Conservation (phyloP, 2,888 invertebrate species). For the Lithophane socia region DNA sequence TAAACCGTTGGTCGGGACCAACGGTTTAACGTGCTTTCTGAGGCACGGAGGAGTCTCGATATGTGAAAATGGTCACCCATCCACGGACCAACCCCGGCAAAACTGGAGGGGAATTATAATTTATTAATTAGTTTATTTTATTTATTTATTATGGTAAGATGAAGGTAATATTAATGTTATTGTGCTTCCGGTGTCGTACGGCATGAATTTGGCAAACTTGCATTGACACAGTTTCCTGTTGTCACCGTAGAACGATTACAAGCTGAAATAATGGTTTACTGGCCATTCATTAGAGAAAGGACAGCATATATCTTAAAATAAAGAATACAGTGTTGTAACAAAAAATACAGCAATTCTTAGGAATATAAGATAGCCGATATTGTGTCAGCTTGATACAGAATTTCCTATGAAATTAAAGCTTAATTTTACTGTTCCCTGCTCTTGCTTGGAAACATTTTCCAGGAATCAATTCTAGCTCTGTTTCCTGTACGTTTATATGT, state of each 20-base stretch:
- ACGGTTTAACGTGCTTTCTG: no score
- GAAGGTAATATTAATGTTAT: not conserved
- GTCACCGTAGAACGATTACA: not conserved
- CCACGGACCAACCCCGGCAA: no score
- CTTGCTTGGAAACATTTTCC: not conserved
- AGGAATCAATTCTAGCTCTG: not conserved
- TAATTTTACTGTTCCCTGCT: not conserved
- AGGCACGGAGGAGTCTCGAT: no score
- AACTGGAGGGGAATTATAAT: no score
- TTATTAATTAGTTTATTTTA: no score
- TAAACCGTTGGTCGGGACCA: no score
- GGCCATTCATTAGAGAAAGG: no score
- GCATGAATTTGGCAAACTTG: not conserved
- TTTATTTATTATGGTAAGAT: not conserved
- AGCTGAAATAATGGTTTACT: not conserved
- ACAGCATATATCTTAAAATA: no score
- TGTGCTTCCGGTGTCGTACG: not conserved
- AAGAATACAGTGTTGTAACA: not conserved
- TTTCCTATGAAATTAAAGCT: not conserved
- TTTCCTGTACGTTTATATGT: not conserved
- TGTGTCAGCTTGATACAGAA: not conserved
- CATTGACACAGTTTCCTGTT: not conserved
- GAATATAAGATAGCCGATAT: not conserved
- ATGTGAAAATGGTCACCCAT: no score
- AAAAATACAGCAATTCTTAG: not conserved